Evolutionary conservation across 2,113 vertebrate genomes (phyloP), one percentile per base, ranked within the genome.

Genomic region (cattle (Bos taurus)): DNA sequence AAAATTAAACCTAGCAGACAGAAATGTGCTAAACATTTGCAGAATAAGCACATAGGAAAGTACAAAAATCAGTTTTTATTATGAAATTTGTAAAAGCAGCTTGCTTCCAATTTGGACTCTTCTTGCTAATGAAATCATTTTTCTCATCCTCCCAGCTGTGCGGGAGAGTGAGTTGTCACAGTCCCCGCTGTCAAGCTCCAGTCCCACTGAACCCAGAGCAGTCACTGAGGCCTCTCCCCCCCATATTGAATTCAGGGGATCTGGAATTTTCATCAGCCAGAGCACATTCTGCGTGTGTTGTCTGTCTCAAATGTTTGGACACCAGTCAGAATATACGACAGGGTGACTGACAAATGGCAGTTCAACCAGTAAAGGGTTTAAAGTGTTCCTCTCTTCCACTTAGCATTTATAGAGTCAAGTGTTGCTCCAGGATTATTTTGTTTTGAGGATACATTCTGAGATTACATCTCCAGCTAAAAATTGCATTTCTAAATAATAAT

Each of bases 1-100:
- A 95, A 95, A 92, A 97, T 71, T 60, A 92, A 97, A 89, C 88
- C 92, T 50, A 40, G 74, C 57, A 36, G 74, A 95, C 94, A 95
- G 93, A 96, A 96, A 59, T 67, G 82, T 6, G 54, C 88, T 54
- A 52, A 88, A 52, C 90, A 88, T 91, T 94, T 95, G 94, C 95
- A 97, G 95, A 94, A 94, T 91, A 97, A 94, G 85, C 96, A 97
- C 71, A 90, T 23, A 77, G 28, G 33, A 88, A 97, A 96, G 92
- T 48, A 92, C 54, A 59, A 97, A 90, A 96, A 95, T 97, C 93
- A 82, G 94, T 94, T 97, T 95, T 96, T 91, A 95, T 95, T 94
- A 97, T 93, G 93, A 97, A 96, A 97, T 96, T 82, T 93, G 33
- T 88, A 56, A 94, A 96, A 95, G 88, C 64, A 59, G 77, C 82